Percentiles rank a stretch among this genome's conserved stretches.
Evolutionary conservation across 1,140 invertebrate genomes (phyloP).

Genomic region (Plectrocnemia conspersa): DNA sequence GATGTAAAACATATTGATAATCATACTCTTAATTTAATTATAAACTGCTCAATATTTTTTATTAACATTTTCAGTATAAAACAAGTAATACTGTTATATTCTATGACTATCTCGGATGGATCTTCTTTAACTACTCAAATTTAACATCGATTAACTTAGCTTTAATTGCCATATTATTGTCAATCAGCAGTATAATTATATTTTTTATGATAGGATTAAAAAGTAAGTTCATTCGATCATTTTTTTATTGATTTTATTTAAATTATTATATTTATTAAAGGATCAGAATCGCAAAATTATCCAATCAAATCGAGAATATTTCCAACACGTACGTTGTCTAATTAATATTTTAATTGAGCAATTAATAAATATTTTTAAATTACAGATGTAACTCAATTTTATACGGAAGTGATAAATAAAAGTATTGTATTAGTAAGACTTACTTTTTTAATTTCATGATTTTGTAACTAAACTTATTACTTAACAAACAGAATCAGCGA

Average conservation of each 20-base stretch:
- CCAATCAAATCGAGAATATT: too few species aligned
- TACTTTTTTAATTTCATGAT: background rate
- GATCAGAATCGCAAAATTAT: too few species aligned
- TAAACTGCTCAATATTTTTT: background rate
- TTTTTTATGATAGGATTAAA: conserved; percentile 26
- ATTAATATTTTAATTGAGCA: too few species aligned
- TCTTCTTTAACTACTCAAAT: conserved; percentile 40
- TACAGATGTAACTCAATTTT: too few species aligned
- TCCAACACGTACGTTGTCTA: too few species aligned
- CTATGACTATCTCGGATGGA: conserved; percentile 44
- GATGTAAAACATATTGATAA: conserved; percentile 34
- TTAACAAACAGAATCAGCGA: conserved; percentile 9
- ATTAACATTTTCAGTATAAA: conserved; percentile 20
- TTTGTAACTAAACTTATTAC: background rate
- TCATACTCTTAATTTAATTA: background rate
- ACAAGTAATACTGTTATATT: conserved; percentile 37
- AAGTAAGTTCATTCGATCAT: conserved; percentile 24
- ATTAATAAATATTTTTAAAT: too few species aligned
- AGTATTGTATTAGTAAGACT: background rate
- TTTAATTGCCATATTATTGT: conserved; percentile 30
- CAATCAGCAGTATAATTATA: conserved; percentile 20
- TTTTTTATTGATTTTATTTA: too few species aligned
- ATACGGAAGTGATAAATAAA: too few species aligned
- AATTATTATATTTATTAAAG: too few species aligned
- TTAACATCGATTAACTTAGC: conserved; percentile 37